Base-by-base conservation (phyloP, 2,888 invertebrate species). In the Salpingus planirostris region DNA sequence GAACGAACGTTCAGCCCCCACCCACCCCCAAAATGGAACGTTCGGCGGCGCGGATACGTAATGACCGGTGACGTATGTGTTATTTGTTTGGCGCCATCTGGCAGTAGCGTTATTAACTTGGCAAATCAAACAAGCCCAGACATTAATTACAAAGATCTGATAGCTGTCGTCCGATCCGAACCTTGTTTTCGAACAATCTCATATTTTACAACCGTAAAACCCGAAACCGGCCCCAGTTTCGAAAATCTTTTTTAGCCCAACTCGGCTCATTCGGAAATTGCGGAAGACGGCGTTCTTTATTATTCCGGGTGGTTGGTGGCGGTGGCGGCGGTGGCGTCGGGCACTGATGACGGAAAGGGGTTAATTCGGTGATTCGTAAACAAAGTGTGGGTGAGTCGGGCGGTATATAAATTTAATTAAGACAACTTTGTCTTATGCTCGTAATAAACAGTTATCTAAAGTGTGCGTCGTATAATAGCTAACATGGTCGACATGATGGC, bases 11-110 rank as follows among this genome's bases (percentile, higher is more conserved):
- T 39, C 32, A 32, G 24, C 24, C 24, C 29, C 34, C 34, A 33
- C 22, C 35, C 34, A 26, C 29, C 35, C 38, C 33, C 31, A 29
- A 26, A 30, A 13, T 33, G 29, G 25, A 33, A 32, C 37, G 29
- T 25, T 36, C 32, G 38, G 43, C 42, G 46, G 43, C 42, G 46
- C 42, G 54, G 53, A 50, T 52, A 54, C 55, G 54, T 62, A 60
- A 63, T 61, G 62, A 59, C 61, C 61, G 55, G 55, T 65, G 64
- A 65, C 64, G 64, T 64, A 62, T 63, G 62, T 62, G 64, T 62
- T 64, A 64, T 65, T 65, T 65, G 64, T 64, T 62, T 62, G 63
- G 63, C 65, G 66, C 64, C 67, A 66, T 63, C 64, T 66, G 66
- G 65, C 59, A 55, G 54, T 57, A 59, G 60, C 62, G 65, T 65